A percentile compares a stretch with the other conserved stretches of the same genome.
Evolutionary conservation across 2,113 vertebrate species (phyloP).

Genomic region (Girardinichthys multiradiatus): DNA sequence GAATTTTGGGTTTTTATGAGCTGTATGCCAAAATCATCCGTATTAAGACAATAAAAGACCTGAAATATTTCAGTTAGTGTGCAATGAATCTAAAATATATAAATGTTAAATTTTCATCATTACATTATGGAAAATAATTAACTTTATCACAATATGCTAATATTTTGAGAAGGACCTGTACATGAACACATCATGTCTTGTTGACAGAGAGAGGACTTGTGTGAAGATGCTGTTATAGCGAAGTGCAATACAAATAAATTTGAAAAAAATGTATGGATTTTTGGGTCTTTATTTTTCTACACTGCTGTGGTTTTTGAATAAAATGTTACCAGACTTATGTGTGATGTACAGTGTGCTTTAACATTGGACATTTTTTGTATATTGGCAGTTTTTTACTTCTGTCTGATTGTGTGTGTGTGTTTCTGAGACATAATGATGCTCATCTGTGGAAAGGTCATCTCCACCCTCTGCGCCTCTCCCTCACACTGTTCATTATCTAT

Average conservation of each 20-base stretch:
- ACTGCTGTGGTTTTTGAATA: neutral
- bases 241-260: neutral
- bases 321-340: conserved; percentile 1
- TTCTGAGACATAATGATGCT: conserved; percentile 59
- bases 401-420: conserved; percentile 20
- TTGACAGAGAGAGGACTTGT: neutral
- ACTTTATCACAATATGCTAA: too few relatives aligned
- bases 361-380: conserved; percentile 25
- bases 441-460: conserved; percentile 75
- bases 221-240: neutral
- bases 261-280: neutral
- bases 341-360: conserved; percentile 2
- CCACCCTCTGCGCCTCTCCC: conserved; percentile 63
- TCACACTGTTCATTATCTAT: conserved; percentile 69
- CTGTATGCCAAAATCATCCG: too few relatives aligned
- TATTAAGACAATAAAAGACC: too few relatives aligned
- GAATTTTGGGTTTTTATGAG: too few relatives aligned
- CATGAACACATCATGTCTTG: neutral
- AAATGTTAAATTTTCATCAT: too few relatives aligned
- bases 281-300: neutral
- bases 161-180: too few relatives aligned
- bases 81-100: too few relatives aligned
- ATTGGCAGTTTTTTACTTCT: conserved; percentile 22
- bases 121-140: too few relatives aligned
- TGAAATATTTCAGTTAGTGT: too few relatives aligned